Evolutionary conservation across 1,140 invertebrate species (phyloP).

Genomic region (Pogonomyrmex barbatus): DNA sequence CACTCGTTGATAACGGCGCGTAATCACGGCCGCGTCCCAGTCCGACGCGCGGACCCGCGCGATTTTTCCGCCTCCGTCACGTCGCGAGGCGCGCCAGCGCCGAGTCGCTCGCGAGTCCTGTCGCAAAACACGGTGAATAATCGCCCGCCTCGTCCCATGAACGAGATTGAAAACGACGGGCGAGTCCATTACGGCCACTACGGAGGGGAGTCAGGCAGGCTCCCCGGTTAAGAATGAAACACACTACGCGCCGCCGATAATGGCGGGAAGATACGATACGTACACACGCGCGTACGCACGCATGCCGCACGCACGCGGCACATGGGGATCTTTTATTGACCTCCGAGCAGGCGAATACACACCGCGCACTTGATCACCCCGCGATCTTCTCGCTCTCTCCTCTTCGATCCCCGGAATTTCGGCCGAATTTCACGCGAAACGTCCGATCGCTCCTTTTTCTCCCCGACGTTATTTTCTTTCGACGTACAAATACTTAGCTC

Average conservation of each 20-base stretch:
- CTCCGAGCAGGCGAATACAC: conserved; percentile 63
- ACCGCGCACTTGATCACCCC: conserved; percentile 55
- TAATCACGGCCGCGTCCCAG: conserved; percentile 57
- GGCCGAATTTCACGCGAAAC: conserved; percentile 41
- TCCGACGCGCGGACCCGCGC: background rate
- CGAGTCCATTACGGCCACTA: conserved; percentile 78
- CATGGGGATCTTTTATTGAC: conserved; percentile 61
- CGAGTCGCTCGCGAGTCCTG: conserved; percentile 39
- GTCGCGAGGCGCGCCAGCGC: background rate
- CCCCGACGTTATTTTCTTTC: no score
- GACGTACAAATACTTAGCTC: background rate
- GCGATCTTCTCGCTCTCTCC: conserved; percentile 9
- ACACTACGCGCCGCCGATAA: conserved; percentile 72
- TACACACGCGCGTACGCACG: conserved; percentile 57
- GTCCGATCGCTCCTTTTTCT: no score
- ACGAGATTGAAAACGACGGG: conserved; percentile 66
- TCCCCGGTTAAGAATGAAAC: conserved; percentile 75
- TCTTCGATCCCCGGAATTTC: background rate
- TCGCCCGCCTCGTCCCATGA: background rate
- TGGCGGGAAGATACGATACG: conserved; percentile 79
- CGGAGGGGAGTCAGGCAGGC: conserved; percentile 66
- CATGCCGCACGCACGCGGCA: conserved; percentile 66
- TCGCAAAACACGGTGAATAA: conserved; percentile 12
- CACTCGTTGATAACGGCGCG: background rate
- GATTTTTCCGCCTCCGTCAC: conserved; percentile 50